Base-by-base conservation (phyloP, 2,113 vertebrate species). In the Phaethornis superciliosus region DNA sequence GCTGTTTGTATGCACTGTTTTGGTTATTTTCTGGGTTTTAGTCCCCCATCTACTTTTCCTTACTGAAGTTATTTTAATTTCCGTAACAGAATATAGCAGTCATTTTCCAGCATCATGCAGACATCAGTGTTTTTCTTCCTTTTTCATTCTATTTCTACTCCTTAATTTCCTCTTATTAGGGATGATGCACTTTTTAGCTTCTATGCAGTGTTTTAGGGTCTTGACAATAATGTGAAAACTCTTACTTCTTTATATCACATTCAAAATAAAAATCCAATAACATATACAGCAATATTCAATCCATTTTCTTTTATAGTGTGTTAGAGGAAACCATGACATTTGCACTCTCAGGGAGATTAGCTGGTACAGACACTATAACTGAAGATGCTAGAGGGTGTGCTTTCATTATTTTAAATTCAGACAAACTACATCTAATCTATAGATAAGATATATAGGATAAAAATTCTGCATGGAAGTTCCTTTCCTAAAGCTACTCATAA, bases 151-250 rank as follows among this genome's bases (percentile, higher is more conserved):
- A 0, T 84, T 85, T 92, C 71, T 93, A 10, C n/a, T 86, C 59
- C 90, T 77, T 51, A 63, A 71, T 91, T 95, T 95, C 65, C 94
- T 88, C 65, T 95, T 74, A 88, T 80, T 88, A 89, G 23, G 20
- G 69, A 76, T 40, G 64, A 93, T 89, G 59, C 69, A 56, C 80
- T 92, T 93, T 35, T 68, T 79, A 82, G 33, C 23, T 69, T 55
- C 28, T 28, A 16, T 80, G 16, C 33, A 88, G 62, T 44, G 65
- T 74, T 95, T 70, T 80, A 72, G 69, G 70, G 28, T 55, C 52
- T 86, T n/a, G 65, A 33, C 15, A 67, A 42, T 55, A 46, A 52
- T 30, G 10, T 46, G 58, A 85, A 85, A 77, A 74, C 23, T 71
- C 55, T 62, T 22, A 4, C 12, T 52, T 60, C 40, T 54, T 89